These are phyloP conservation scores for Achlya flavicornis DNA, from an alignment of 2,888 invertebrate genomes.

Conservation along the genomic window DNA sequence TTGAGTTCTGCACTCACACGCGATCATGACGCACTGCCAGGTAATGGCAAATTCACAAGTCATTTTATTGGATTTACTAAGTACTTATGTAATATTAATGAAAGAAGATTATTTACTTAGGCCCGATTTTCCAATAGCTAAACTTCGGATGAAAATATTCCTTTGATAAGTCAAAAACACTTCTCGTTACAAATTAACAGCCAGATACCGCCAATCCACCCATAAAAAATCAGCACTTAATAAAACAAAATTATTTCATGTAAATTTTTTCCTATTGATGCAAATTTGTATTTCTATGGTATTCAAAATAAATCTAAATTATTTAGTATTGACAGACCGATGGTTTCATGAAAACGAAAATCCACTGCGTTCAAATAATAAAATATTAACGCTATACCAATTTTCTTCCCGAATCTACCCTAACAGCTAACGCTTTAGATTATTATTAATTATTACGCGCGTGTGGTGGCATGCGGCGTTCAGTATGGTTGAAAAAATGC, in stretches of 20 bases:
- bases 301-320: too few species aligned
- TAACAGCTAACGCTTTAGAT: constrained; percentile 42
- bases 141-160: too few species aligned
- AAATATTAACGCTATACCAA: constrained; percentile 28
- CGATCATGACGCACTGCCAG: constrained; percentile 40
- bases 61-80: constrained; percentile 18
- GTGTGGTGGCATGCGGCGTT: constrained; percentile 60
- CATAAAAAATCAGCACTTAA: too few species aligned
- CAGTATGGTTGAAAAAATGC: constrained; percentile 66
- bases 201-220: too few species aligned
- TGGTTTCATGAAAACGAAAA: background rate
- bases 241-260: too few species aligned
- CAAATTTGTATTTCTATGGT: too few species aligned
- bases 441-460: constrained; percentile 68
- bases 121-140: too few species aligned
- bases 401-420: constrained; percentile 43
- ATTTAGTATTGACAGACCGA: too few species aligned
- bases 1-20: constrained; percentile 28
- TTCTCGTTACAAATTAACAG: too few species aligned
- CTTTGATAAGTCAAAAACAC: too few species aligned
- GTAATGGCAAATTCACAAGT: constrained; percentile 48
- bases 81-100: background rate
- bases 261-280: too few species aligned
- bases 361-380: constrained; percentile 16
- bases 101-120: background rate